Percentiles rank a stretch among this genome's conserved stretches.
Evolutionary conservation across 2,113 vertebrate species (phyloP).

Genomic region (Prunella himalayana): DNA sequence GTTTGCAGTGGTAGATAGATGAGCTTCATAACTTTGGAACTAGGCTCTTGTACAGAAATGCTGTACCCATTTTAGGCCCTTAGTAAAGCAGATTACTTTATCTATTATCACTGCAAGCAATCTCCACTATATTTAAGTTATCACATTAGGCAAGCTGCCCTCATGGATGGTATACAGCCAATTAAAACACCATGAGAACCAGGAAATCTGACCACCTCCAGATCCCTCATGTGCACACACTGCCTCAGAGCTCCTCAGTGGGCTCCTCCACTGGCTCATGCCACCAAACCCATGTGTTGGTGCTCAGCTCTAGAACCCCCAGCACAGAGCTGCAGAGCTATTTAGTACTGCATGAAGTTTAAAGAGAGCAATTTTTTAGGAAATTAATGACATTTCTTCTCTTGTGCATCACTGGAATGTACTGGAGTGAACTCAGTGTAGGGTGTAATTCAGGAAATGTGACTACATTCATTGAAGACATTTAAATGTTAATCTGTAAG

Average conservation of each 20-base stretch:
- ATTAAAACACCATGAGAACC: neutral
- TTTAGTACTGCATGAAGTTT: neutral
- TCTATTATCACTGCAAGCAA: neutral
- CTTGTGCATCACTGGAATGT: neutral
- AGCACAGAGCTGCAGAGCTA: neutral
- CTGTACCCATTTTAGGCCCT: neutral
- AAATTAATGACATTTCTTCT: slow-evolving; percentile 1
- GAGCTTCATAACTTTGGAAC: neutral
- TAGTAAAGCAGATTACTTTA: neutral
- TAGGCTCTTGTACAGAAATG: neutral
- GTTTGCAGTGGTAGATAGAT: neutral
- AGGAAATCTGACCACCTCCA: neutral
- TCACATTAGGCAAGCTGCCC: neutral
- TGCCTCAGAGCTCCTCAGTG: neutral
- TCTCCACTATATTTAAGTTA: neutral
- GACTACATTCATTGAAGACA: neutral
- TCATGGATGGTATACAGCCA: neutral
- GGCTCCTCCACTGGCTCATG: neutral
- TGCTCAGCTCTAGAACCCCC: neutral
- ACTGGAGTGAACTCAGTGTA: neutral
- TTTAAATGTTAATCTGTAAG: neutral
- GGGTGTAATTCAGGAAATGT: neutral
- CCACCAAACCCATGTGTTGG: neutral
- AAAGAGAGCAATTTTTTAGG: neutral
- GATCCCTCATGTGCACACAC: neutral